Base-by-base conservation (phyloP, 2,113 vertebrate species). In the Neomonachus schauinslandi region DNA sequence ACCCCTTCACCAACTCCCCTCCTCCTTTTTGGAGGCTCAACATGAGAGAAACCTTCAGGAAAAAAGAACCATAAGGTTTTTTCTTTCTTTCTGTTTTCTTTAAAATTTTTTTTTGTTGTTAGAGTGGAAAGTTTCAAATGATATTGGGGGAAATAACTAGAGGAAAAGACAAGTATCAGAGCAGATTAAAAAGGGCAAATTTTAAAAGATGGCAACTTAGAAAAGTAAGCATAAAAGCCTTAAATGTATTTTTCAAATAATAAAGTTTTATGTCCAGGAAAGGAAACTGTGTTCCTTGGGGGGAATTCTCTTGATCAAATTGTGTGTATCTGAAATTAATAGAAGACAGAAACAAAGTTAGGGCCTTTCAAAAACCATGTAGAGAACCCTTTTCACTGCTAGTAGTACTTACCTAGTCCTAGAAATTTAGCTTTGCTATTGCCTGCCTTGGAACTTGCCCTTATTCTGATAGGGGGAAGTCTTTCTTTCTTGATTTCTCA, bases 241-340 rank as follows among this genome's bases (percentile, higher is more conserved):
- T 76, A 81, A 87, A 55, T 65, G 33, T 61, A 59, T 28, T 76
- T 80, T 91, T 88, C 71, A 89, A 97, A 69, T 55, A 89, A 63
- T 39, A 79, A 77, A n/a, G 5, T 46, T 63, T 80, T 36, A 89
- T 26, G 13, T 69, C 36, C 65, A 94, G 26, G 67, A 92, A 77
- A 81, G 19, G 7, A 81, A 42, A 88, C 7, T 57, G 11, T 55
- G 24, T 61, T 85, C 5, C 33, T 65, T 28, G 69, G 21, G 77
- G 9, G 39, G 55, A 67, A 84, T 13, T 24, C 53, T 77, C 16
- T 80, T 18, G 49, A 83, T 16, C 13, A 86, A 94, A 53, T 3
- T 59, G 13, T 89, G 12, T 77, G 31, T 61, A 65, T n/a, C 26
- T 81, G 51, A 18, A 61, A 82, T 14, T 88, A 83, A 65, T 1